Conservation (phyloP, 2,888 invertebrate genomes). For the Synergus itoensis region DNA sequence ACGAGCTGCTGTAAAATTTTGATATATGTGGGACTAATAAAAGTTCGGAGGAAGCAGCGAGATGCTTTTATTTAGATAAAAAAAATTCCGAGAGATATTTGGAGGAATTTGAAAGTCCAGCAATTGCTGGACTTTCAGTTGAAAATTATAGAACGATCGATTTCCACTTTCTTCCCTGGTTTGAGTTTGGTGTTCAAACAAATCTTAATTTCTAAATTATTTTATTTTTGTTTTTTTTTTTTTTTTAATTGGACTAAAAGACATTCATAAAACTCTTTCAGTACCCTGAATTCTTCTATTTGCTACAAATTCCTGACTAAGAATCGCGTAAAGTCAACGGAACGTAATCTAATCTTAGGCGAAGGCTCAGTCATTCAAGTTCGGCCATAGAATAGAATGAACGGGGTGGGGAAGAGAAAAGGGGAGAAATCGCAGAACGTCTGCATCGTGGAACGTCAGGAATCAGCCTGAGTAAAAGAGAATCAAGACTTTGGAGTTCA, state of each 20-base stretch:
- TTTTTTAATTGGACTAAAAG: background rate
- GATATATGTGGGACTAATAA: background rate
- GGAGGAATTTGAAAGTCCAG: background rate
- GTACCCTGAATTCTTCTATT: background rate
- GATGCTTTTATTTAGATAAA: background rate
- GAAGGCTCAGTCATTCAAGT: constrained; percentile 68
- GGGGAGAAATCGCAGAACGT: constrained; percentile 42
- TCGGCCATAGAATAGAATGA: constrained; percentile 64
- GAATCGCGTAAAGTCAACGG: constrained; percentile 27
- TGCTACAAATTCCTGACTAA: constrained; percentile 17
- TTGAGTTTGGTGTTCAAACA: no score
- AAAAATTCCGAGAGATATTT: background rate
- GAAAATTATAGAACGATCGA: background rate
- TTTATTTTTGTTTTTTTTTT: constrained; percentile 1
- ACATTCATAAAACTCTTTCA: constrained; percentile 19
- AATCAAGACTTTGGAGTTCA: constrained; percentile 43
- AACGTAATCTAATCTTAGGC: constrained; percentile 65
- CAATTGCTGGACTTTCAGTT: background rate
- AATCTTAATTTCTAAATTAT: background rate
- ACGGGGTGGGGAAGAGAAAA: constrained; percentile 38
- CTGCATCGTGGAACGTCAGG: constrained; percentile 56
- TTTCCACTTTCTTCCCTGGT: no score
- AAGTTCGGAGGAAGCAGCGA: background rate
- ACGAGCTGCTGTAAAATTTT: background rate
- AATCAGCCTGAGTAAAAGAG: constrained; percentile 57